Conservation (phyloP, 2,888 invertebrate genomes). For the Microplitis manilae region DNA sequence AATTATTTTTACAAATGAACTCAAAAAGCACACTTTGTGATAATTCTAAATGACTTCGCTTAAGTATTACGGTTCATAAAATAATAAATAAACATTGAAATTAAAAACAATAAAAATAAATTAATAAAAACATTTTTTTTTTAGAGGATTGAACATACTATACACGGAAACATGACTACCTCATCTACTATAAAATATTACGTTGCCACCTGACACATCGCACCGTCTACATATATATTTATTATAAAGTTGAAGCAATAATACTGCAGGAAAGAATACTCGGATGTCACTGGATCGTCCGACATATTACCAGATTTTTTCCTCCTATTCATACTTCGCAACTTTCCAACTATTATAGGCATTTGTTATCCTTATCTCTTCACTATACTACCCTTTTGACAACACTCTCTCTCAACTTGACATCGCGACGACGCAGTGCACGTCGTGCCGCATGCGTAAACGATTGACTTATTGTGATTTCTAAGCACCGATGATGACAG, state of each 20-base stretch:
- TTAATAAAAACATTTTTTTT: neutral
- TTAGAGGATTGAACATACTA: constrained; percentile 20
- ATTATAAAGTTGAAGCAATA: constrained; percentile 9
- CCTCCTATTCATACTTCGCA: constrained; percentile 10
- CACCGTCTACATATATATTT: neutral
- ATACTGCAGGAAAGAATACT: constrained; percentile 10
- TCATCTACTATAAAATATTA: constrained; percentile 12
- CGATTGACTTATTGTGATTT: constrained; percentile 16
- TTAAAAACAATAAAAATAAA: neutral
- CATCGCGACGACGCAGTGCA: constrained; percentile 24
- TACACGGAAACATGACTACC: constrained; percentile 29
- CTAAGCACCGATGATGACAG: constrained; percentile 3
- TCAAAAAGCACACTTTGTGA: neutral
- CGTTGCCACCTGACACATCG: constrained; percentile 14
- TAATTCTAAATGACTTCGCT: neutral
- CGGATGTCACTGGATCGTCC: constrained; percentile 28
- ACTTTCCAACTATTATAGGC: neutral
- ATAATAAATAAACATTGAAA: neutral
- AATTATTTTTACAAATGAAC: neutral
- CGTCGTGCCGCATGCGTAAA: constrained; percentile 31
- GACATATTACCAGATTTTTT: constrained; percentile 19
- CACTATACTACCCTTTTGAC: neutral
- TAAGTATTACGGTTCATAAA: neutral
- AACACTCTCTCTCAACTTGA: neutral
- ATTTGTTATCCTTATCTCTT: constrained; percentile 5